Percentiles rank a stretch among this genome's conserved stretches.
Conservation (phyloP, 2,113 vertebrate genomes). For the Drymodes brunneopygia region DNA sequence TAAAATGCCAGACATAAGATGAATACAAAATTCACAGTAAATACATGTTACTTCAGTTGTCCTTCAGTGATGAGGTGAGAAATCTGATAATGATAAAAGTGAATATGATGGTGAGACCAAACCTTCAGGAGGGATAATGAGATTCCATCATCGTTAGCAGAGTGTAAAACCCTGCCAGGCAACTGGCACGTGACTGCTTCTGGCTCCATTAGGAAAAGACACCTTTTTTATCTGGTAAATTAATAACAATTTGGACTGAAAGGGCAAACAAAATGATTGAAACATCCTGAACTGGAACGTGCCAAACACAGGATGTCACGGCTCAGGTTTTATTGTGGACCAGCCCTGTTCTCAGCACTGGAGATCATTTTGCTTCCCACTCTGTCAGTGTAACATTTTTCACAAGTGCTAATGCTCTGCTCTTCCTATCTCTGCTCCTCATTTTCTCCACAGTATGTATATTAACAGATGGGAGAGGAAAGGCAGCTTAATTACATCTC, state of each 20-base stretch:
- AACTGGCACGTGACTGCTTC: neutral
- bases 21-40: neutral
- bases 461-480: neutral
- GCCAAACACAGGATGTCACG: neutral
- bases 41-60: neutral
- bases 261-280: neutral
- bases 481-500: neutral
- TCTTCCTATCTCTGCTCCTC: neutral
- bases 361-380: neutral
- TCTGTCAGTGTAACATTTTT: neutral
- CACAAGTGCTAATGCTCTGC: neutral
- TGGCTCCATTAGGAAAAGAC: neutral
- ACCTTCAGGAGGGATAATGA: neutral
- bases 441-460: neutral
- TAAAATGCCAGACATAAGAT: neutral
- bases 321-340: neutral
- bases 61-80: neutral
- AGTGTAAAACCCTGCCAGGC: neutral
- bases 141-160: neutral
- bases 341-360: neutral
- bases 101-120: neutral
- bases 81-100: neutral
- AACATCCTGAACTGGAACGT: neutral
- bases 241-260: neutral
- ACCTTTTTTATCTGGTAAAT: neutral